Conservation (phyloP, 2,888 invertebrate species). For the Aquatica leii region DNA sequence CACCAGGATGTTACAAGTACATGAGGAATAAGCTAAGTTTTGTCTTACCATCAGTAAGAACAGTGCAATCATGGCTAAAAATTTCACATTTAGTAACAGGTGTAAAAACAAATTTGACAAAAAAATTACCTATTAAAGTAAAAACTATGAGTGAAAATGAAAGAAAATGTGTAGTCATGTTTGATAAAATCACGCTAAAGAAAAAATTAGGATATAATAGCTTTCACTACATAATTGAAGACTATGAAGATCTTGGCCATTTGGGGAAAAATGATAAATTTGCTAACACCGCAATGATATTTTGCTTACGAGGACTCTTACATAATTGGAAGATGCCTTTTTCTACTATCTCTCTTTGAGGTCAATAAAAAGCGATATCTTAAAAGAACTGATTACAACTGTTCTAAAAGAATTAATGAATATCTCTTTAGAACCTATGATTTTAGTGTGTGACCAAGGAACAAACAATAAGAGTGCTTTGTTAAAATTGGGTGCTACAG, state of each 20-base stretch:
- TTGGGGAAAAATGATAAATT: conserved; percentile 31
- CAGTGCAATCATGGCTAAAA: conserved; percentile 45
- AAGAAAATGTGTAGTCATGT: conserved; percentile 34
- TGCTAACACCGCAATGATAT: conserved; percentile 26
- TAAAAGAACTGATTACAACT: conserved; percentile 20
- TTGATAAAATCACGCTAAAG: conserved; percentile 38
- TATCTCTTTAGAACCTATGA: conserved; percentile 22
- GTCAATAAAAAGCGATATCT: conserved; percentile 23
- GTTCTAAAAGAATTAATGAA: conserved; percentile 17
- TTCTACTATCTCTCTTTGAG: conserved; percentile 27
- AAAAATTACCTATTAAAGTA: conserved; percentile 39
- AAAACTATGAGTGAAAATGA: conserved; percentile 40
- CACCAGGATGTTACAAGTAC: conserved; percentile 42
- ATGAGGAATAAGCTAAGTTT: conserved; percentile 39
- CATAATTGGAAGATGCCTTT: conserved; percentile 33
- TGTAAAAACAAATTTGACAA: conserved; percentile 37
- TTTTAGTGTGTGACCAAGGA: conserved; percentile 31
- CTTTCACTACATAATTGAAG: conserved; percentile 32
- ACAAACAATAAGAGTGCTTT: conserved; percentile 23
- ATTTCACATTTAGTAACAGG: conserved; percentile 41
- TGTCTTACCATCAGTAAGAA: conserved; percentile 41
- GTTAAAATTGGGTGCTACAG: conserved; percentile 24
- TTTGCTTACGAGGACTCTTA: conserved; percentile 28
- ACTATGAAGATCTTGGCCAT: conserved; percentile 34
- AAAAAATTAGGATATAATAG: conserved; percentile 26